These are phyloP conservation scores for Entelurus aequoreus DNA, from an alignment of 2,113 vertebrate genomes.

Conservation along the genomic window DNA sequence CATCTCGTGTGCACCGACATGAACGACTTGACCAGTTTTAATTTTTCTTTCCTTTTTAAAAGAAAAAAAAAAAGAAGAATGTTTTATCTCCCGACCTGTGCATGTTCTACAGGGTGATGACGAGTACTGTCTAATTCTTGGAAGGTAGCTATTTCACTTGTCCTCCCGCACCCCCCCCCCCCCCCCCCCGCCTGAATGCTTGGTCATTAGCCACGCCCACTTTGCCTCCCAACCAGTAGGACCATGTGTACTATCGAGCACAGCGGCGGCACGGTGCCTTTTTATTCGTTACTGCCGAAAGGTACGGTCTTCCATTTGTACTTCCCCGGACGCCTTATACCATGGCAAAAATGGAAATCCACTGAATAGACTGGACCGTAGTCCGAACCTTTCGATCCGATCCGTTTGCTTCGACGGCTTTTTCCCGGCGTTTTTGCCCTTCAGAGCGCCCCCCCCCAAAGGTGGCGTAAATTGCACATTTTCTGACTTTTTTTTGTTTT, in stretches of 20 bases:
- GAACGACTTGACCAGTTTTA: conserved; percentile 21
- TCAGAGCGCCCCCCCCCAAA: conserved; percentile 10
- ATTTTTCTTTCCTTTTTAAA: not conserved
- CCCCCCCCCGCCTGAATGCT: conserved; percentile 41
- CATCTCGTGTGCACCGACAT: conserved; percentile 56
- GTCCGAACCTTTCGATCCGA: conserved; percentile 7
- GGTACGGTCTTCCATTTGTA: conserved; percentile 73
- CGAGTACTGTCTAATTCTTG: conserved; percentile 30
- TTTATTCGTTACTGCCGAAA: conserved; percentile 68
- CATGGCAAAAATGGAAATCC: conserved; percentile 38
- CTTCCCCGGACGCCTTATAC: conserved; percentile 68
- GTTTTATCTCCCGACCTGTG: conserved; percentile 36
- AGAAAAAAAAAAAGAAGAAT: conserved; percentile 1
- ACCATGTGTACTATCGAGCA: conserved; percentile 61
- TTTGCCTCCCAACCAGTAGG: conserved; percentile 42
- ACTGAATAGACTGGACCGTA: conserved; percentile 23
- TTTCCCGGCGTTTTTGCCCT: not conserved
- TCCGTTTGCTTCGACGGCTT: not conserved
- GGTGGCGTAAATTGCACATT: conserved; percentile 46
- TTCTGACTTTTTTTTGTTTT: conserved; percentile 22
- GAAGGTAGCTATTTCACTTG: conserved; percentile 56
- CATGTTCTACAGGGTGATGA: conserved; percentile 28
- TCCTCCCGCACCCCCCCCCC: too few species aligned
- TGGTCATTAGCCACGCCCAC: conserved; percentile 34
- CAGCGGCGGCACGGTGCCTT: conserved; percentile 70